Evolutionary conservation across 2,888 invertebrate species (phyloP).

Genomic region (Ernsta delagoae): DNA sequence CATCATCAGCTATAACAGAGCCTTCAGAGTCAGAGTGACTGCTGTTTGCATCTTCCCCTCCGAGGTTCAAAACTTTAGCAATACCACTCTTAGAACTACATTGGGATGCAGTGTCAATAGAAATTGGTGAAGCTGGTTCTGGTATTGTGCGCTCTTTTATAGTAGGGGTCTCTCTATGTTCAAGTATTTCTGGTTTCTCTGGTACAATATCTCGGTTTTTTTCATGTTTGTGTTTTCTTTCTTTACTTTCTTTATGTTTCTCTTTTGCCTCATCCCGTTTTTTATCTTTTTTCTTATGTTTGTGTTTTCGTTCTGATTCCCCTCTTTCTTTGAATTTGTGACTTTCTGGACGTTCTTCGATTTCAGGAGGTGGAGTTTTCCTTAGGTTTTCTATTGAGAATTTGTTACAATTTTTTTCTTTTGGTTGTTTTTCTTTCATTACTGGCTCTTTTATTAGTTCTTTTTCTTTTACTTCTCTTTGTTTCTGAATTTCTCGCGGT

Average conservation of each 20-base stretch:
- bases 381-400: conserved; percentile 79
- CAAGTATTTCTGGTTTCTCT: conserved; percentile 80
- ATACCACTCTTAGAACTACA: conserved; percentile 80
- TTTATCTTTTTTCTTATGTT: conserved; percentile 88
- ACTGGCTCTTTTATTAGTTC: conserved; percentile 65
- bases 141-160: conserved; percentile 68
- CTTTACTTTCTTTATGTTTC: conserved; percentile 85
- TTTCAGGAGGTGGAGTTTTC: conserved; percentile 75
- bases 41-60: conserved; percentile 68
- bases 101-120: conserved; percentile 79
- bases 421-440: conserved; percentile 68
- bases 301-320: conserved; percentile 83
- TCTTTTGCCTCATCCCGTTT: conserved; percentile 87
- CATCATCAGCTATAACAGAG: conserved; percentile 74
- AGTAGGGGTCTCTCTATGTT: conserved; percentile 71
- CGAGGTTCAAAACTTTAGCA: conserved; percentile 64
- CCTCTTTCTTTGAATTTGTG: conserved; percentile 81
- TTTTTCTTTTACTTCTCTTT: conserved; percentile 67
- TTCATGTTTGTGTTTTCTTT: conserved; percentile 83
- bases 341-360: conserved; percentile 63
- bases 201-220: conserved; percentile 75
- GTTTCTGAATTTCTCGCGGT: conserved; percentile 63
- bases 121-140: conserved; percentile 77
- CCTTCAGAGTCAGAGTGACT: conserved; percentile 79
- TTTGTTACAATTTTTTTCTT: conserved; percentile 75